A percentile compares a stretch with the other conserved stretches of the same genome.
Evolutionary conservation across 2,797 vertebrate genomes (phyloP).

Genomic region (Cottoperca gobio): DNA sequence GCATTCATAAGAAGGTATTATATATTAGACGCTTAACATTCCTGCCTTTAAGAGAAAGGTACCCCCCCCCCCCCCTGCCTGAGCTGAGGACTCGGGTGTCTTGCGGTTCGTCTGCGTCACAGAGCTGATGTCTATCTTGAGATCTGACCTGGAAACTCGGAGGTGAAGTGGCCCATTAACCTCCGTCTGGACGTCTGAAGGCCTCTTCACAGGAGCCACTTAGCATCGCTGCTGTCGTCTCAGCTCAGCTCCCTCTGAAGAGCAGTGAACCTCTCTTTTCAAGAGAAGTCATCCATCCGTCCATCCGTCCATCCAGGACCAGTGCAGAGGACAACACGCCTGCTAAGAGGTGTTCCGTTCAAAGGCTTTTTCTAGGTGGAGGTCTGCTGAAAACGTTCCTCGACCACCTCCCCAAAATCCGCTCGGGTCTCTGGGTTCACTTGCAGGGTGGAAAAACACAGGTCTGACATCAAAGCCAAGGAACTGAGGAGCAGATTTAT

Average conservation of each 20-base stretch:
- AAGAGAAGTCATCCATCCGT: conserved; percentile 52
- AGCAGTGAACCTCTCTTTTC: conserved; percentile 36
- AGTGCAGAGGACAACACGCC: not conserved
- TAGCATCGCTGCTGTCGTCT: conserved; percentile 36
- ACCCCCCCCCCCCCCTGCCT: not conserved
- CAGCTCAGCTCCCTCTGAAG: conserved; percentile 43
- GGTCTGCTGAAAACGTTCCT: conserved; percentile 57
- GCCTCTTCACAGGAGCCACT: conserved; percentile 59
- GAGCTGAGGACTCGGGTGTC: not conserved
- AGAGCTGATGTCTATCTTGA: conserved; percentile 43
- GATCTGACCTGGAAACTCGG: conserved; percentile 55
- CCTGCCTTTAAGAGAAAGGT: not conserved
- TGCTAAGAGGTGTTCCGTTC: conserved; percentile 47
- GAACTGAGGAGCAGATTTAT: conserved; percentile 37
- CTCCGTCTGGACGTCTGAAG: conserved; percentile 39
- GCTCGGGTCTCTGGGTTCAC: conserved; percentile 65
- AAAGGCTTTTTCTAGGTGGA: conserved; percentile 46
- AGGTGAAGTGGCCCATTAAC: conserved; percentile 72
- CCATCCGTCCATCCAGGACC: conserved; percentile 20
- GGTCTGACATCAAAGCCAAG: conserved; percentile 65
- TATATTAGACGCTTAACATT: not conserved
- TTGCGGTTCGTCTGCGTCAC: conserved; percentile 8
- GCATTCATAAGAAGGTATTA: not conserved
- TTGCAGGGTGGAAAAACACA: conserved; percentile 47
- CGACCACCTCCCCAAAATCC: conserved; percentile 22